phyloP scores from a whole-genome alignment of 1,140 invertebrate genomes.

The Meloidogyne hapla region DNA sequence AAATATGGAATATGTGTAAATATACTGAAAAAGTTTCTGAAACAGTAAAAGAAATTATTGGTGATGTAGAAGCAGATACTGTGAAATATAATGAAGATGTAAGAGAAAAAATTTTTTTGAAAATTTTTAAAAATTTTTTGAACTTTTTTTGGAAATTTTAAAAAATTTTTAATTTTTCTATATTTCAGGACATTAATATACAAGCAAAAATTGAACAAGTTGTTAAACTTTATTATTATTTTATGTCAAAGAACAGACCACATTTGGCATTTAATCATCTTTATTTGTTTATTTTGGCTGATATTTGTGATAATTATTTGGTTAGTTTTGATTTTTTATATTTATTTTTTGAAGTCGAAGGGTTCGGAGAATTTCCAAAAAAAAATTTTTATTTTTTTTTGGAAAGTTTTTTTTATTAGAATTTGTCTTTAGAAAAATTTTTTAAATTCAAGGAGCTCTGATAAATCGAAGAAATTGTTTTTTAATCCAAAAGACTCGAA shows the following conservation, averaged over 20 bases:
- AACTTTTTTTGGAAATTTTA: too few relatives aligned
- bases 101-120: neutral
- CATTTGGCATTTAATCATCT: slow-evolving; percentile 48
- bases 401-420: too few relatives aligned
- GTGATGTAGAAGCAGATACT: slow-evolving; percentile 19
- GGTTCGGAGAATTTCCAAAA: too few relatives aligned
- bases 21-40: slow-evolving; percentile 73
- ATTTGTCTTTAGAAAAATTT: too few relatives aligned
- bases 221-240: neutral
- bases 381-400: too few relatives aligned
- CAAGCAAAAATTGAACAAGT: neutral
- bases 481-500: too few relatives aligned
- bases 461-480: too few relatives aligned
- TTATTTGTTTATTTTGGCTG: slow-evolving; percentile 41
- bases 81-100: slow-evolving; percentile 21
- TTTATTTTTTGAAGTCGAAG: too few relatives aligned
- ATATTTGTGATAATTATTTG: slow-evolving; percentile 54
- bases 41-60: slow-evolving; percentile 7
- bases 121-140: neutral
- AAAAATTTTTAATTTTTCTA: neutral
- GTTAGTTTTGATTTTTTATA: slow-evolving; percentile 25
- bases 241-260: slow-evolving; percentile 16
- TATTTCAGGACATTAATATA: neutral
- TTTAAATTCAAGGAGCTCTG: too few relatives aligned
- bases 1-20: slow-evolving; percentile 95